Evolutionary conservation across 2,113 vertebrate species (phyloP).

Genomic region (Tautogolabrus adspersus): DNA sequence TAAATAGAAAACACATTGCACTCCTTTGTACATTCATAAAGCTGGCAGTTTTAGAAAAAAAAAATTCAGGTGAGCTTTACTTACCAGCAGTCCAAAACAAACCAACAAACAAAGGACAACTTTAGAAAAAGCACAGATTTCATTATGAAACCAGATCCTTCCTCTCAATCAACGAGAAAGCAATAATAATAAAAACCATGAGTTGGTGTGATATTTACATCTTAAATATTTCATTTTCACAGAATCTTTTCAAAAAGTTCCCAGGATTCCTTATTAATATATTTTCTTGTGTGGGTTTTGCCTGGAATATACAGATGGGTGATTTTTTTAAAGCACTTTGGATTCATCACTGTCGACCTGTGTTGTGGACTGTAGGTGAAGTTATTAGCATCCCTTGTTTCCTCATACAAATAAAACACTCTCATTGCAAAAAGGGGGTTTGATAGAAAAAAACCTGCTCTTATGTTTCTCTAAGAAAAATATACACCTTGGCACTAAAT

Average conservation of each 20-base stretch:
- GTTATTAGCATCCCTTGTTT: constrained; percentile 5
- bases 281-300: constrained; percentile 1
- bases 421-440: constrained; percentile 9
- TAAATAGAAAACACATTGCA: constrained; percentile 85
- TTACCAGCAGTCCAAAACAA: constrained; percentile 76
- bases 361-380: not conserved
- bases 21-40: constrained; percentile 86
- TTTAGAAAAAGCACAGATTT: constrained; percentile 74
- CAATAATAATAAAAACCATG: constrained; percentile 66
- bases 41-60: constrained; percentile 69
- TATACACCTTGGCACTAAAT: constrained; percentile 16
- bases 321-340: not conserved
- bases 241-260: constrained; percentile 65
- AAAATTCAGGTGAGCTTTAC: constrained; percentile 67
- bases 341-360: constrained; percentile 22
- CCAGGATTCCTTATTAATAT: constrained; percentile 21
- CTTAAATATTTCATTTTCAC: constrained; percentile 81
- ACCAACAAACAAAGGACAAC: constrained; percentile 65
- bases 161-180: constrained; percentile 76
- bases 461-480: not conserved
- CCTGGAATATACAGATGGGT: constrained; percentile 29
- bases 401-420: constrained; percentile 16
- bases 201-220: constrained; percentile 81
- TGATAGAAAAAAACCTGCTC: not conserved
- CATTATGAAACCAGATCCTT: constrained; percentile 81